Evolutionary conservation across 2,888 invertebrate genomes (phyloP), one percentile per base, ranked within the genome.

Genomic region (Drosophila eohydei): DNA sequence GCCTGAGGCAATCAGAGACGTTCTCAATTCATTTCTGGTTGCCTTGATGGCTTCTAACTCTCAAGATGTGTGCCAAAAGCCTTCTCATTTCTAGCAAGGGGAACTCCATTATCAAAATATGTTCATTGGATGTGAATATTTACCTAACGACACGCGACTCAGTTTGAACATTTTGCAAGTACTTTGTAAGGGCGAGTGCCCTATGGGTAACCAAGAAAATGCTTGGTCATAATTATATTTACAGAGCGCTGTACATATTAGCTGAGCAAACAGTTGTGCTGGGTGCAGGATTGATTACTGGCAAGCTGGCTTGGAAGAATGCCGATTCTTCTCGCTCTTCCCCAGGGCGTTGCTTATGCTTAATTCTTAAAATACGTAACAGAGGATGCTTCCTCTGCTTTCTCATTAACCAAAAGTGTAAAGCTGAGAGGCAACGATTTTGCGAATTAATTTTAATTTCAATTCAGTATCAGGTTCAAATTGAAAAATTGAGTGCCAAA

Each of bases 171-270:
- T 14, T 4, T 12, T 51, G 11, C 32, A 41, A 28, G 60, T 30
- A 30, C 9, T 28, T 26, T 57, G 12, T 26, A 12, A 60, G 67
- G 61, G 59, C 61, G 61, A 8, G 28, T 56, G 26, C 11, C 40
- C 11, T 21, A 16, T 14, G 43, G 30, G n/a, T 32, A 41, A 28
- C 43, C 34, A 50, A 26, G 16, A 30, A 41, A 44, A 28, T 51
- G 41, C 44, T 64, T 51, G 36, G 46, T 36, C 8, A 50, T 74
- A 70, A 83, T 78, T 78, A 74, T 78, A 65, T 83, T 84, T 82
- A 60, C 64, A 30, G 38, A 71, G 50, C 46, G 26, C 32, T 67
- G 40, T 21, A 34, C 43, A 51, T 64, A 61, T 64, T 44, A 67
- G 71, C 51, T 44, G 21, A 58, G 56, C 66, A 69, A 65, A 69